These are phyloP conservation scores for Apis laboriosa DNA, from an alignment of 1,140 invertebrate species.

Conservation along the genomic window DNA sequence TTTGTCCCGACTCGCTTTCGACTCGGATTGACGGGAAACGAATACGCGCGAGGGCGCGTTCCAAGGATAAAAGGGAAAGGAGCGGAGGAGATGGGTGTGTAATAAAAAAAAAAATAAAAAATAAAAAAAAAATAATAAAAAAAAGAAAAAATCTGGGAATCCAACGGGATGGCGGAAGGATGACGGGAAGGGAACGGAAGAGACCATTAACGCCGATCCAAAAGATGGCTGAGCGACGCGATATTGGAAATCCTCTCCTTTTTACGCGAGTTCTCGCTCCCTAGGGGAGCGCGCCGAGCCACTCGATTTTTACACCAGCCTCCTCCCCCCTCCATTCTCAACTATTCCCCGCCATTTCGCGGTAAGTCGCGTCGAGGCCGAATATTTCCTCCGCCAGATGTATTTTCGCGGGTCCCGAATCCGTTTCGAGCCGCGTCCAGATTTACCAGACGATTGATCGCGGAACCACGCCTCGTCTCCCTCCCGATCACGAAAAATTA, in stretches of 20 bases:
- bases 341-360: conserved; percentile 26
- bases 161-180: neutral
- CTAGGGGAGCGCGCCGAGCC: conserved; percentile 10
- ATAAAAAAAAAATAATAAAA: neutral
- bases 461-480: no score
- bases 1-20: conserved; percentile 15
- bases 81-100: neutral
- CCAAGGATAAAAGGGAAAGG: conserved; percentile 20
- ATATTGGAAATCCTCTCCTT: conserved; percentile 43
- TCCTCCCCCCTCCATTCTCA: neutral
- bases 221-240: conserved; percentile 48
- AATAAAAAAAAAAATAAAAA: neutral
- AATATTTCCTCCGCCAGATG: conserved; percentile 4
- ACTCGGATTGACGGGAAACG: conserved; percentile 28
- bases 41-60: neutral
- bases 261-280: conserved; percentile 31
- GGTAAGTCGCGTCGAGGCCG: conserved; percentile 9
- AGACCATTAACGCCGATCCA: conserved; percentile 51
- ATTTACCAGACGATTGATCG: no score
- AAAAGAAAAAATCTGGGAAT: conserved; percentile 27
- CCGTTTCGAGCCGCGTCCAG: no score
- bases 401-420: no score
- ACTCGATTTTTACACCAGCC: conserved; percentile 45
- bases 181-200: conserved; percentile 19
- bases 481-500: no score